A percentile compares a stretch with the other conserved stretches of the same genome.
These are phyloP conservation scores for Tragelaphus scriptus DNA, from an alignment of 2,113 vertebrate genomes.

Conservation along the genomic window DNA sequence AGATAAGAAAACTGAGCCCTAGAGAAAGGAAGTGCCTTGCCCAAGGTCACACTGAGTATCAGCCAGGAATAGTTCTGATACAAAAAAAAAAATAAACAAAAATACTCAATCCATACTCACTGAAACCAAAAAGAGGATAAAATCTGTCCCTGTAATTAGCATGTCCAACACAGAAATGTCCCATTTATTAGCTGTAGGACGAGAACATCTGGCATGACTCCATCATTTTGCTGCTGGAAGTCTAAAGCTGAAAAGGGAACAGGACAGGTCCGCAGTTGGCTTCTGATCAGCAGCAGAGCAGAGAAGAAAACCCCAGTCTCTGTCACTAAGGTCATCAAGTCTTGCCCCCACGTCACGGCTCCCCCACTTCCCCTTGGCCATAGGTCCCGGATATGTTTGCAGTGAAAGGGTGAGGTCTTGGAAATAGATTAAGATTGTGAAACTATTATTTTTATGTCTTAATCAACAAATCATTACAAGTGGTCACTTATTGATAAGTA, in stretches of 20 bases:
- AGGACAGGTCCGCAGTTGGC: not conserved
- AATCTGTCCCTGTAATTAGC: not conserved
- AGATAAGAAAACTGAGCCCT: not conserved
- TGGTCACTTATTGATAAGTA: not conserved
- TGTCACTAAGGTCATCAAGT: rapidly evolving
- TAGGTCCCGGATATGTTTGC: rapidly evolving
- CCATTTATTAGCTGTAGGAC: not conserved
- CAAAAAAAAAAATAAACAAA: not conserved
- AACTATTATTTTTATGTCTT: not conserved
- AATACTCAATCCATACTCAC: not conserved
- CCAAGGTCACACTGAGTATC: not conserved
- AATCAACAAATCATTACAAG: constrained; percentile 22
- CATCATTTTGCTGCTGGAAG: not conserved
- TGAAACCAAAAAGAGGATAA: not conserved
- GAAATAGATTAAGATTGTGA: not conserved
- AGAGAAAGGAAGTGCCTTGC: not conserved
- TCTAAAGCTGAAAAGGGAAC: not conserved
- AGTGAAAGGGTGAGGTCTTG: not conserved
- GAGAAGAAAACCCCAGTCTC: not conserved
- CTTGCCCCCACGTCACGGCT: too few relatives aligned
- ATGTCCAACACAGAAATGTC: too few relatives aligned
- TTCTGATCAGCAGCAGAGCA: not conserved
- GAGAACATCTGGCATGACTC: not conserved
- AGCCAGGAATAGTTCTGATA: not conserved
- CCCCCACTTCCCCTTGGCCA: rapidly evolving